These are phyloP conservation scores for Echinops telfairi DNA, from an alignment of 2,113 vertebrate species.

Conservation along the genomic window DNA sequence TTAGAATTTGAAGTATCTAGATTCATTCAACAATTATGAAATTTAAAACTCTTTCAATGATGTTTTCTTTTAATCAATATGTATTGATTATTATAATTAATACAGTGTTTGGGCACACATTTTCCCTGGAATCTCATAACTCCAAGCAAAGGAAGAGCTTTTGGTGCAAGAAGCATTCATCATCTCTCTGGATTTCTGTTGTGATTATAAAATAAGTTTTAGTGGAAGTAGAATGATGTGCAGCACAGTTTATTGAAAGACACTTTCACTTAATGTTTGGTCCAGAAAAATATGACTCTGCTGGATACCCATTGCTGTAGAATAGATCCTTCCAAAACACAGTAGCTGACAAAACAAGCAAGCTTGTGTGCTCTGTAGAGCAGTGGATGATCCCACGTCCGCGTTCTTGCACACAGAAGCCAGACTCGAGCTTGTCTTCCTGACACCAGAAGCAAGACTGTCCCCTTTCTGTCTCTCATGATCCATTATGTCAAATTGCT, in stretches of 20 bases:
- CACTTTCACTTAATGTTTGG: conserved; percentile 45
- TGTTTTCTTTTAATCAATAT: neutral
- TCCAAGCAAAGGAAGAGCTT: neutral
- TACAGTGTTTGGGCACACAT: neutral
- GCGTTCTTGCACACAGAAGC: neutral
- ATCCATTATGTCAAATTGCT: neutral
- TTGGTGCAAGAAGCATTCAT: neutral
- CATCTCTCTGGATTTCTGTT: neutral
- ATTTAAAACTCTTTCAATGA: neutral
- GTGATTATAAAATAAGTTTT: neutral
- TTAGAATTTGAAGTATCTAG: neutral
- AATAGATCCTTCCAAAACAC: neutral
- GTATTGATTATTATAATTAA: neutral
- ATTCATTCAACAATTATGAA: neutral
- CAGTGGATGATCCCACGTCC: accelerated
- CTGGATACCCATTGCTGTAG: neutral
- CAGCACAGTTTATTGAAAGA: conserved; percentile 11
- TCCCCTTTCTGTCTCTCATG: neutral
- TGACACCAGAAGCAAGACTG: too few relatives aligned
- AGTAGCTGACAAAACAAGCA: neutral
- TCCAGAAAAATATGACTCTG: neutral
- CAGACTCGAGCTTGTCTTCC: neutral
- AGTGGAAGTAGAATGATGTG: neutral
- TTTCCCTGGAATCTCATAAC: neutral
- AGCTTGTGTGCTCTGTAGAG: too few relatives aligned